phyloP scores from a whole-genome alignment of 1,140 invertebrate genomes.

The Hermetia illucens region DNA sequence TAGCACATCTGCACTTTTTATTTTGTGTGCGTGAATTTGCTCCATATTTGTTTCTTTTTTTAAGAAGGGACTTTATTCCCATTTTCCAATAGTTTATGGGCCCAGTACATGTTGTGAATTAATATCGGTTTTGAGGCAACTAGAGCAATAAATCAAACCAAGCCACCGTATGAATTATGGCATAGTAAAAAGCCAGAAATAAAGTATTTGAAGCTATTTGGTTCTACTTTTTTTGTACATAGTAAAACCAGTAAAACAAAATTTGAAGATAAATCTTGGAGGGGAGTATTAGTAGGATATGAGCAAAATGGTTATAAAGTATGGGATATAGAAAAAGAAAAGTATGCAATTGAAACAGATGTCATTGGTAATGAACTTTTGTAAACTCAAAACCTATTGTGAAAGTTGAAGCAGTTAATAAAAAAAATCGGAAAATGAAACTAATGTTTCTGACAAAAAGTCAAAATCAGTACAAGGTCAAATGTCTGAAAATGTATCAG shows the following conservation, averaged over 20 bases:
- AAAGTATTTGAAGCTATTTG: conserved; percentile 16
- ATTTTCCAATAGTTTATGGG: no score
- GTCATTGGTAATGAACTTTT: conserved; percentile 29
- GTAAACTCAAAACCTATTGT: conserved; percentile 18
- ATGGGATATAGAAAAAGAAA: conserved; percentile 21
- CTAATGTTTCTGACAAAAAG: no score
- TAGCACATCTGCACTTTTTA: no score
- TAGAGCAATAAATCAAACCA: conserved; percentile 7
- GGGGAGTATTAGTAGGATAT: conserved; percentile 29
- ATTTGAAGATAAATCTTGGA: conserved; percentile 29
- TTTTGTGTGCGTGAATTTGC: no score
- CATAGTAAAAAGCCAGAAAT: conserved; percentile 11
- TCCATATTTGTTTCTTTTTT: no score
- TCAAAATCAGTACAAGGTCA: no score
- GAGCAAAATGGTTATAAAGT: conserved; percentile 31
- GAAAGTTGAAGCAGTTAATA: no score
- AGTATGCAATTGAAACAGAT: conserved; percentile 24
- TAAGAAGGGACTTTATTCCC: no score
- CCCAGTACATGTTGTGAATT: no score
- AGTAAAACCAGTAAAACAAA: conserved; percentile 28
- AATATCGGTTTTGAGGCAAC: no score
- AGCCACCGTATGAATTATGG: conserved; percentile 19
- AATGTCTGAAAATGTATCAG: no score
- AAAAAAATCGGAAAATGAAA: no score
- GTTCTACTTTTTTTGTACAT: conserved; percentile 23